Base-by-base conservation (phyloP, 2,888 invertebrate genomes). In the Ophion ventricosus region DNA sequence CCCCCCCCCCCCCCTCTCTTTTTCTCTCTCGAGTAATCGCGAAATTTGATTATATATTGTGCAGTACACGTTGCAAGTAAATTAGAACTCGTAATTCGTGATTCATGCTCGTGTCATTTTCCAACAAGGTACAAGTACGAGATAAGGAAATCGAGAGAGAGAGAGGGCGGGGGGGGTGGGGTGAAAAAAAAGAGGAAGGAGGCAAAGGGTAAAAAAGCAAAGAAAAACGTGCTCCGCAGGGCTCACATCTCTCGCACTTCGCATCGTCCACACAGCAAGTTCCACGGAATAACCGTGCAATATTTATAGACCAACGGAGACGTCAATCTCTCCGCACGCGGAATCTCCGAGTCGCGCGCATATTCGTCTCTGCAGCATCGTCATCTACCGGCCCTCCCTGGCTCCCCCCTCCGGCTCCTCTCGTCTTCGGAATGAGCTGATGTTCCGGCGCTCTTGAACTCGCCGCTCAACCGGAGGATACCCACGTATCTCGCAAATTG, bases 241-340 rank as follows among this genome's bases (percentile, higher is more conserved):
- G 20, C 70, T 64, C 43, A 14, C 72, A 57, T 80, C 75, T 83
- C 80, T 76, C 76, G 76, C 59, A 54, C 80, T 66, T 76, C 35
- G 64, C 64, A 8, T 35, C 35, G 64, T 74, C 49, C 23, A 25
- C 66, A 43, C 49, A 43, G 72, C 75, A 76, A 75, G 79, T 56
- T 76, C 25, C 66, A 80, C 83, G 80, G 83, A 83, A 83, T 83
- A 83, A 83, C 70, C 82, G 43, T 43, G 82, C 76, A 81, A 83
- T 83, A 83, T 83, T 83, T 83, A 83, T 83, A 83, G 83, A 83
- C 80, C 83, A 72, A 83, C 83, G 83, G 83, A 83, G 83, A 83
- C 83, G 83, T 83, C 83, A 83, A 83, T 83, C 83, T 83, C 76
- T 83, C 83, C 66, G 83, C 83, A 66, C 83, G 83, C 83, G 83